Base-by-base conservation (phyloP, 2,797 vertebrate species). In the Aplochiton taeniatus region DNA sequence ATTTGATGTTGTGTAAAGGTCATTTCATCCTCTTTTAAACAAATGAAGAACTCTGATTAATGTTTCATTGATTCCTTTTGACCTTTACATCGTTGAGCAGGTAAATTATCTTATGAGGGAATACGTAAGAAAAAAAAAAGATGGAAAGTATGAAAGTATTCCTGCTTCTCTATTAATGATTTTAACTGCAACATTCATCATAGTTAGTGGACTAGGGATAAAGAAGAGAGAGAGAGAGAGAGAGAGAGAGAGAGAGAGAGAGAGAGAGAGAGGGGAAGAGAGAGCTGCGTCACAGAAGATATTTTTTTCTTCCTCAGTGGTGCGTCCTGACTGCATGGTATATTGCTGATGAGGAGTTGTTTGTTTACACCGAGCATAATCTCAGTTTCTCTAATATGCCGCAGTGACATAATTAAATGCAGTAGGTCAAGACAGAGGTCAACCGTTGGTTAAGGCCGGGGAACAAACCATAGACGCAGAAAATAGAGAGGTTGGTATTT, bases 21-120 rank as follows among this genome's bases (percentile, higher is more conserved):
- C 80, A 88, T 85, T 79, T 83, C 67, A 88, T 85, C 79, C 70
- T 79, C 44, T 83, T 86, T 86, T 85, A 83, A 88, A 87, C 67
- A 87, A 84, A 88, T 82, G 62, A 72, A 78, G 70, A 78, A 75
- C 65, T 76, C 77, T 77, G 82, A 88, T 88, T 88, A 88, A 87
- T 88, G 86, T 88, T 86, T 87, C 75, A 88, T 88, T 72, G 86
- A 90, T 89, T 89, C 66, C 68, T 46, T 57, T 62, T 89, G 89
- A 89, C 89, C 89, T 89, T 88, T 87, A 73, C 73, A 76, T 70
- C 59, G 41, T 68, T 59, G 64, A 74, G 68, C 63, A 66, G 84
- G 82, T 84, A 80, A 89, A 83, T 88, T 85, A 86, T 86, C 80
- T 86, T 73, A 74, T 70, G 64, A 54, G n/a, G n/a, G n/a, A n/a